Evolutionary conservation across 2,888 invertebrate species (phyloP).

Genomic region (Plebejus anna): DNA sequence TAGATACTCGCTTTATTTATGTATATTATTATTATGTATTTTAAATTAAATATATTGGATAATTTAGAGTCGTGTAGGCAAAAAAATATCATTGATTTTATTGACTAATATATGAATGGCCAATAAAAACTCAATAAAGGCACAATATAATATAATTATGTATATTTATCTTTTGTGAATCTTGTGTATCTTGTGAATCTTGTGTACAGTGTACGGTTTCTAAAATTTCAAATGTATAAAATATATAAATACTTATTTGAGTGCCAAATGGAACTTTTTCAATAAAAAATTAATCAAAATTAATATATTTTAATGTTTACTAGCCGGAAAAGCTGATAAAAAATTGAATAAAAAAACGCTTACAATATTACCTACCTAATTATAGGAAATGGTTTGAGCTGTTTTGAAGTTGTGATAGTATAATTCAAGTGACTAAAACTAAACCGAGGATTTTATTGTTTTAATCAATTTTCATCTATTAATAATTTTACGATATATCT

Average conservation of each 20-base stretch:
- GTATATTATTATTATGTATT: constrained; percentile 4
- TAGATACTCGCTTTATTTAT: neutral
- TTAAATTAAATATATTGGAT: neutral
- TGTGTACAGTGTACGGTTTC: neutral
- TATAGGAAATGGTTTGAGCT: no score
- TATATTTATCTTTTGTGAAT: neutral
- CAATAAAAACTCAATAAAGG: neutral
- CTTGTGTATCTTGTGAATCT: no score
- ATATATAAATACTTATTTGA: no score
- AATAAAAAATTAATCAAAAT: no score
- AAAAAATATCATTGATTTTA: neutral
- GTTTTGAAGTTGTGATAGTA: no score
- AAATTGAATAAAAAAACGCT: no score
- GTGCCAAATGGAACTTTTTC: neutral
- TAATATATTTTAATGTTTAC: neutral
- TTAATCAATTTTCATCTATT: neutral
- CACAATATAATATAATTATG: neutral
- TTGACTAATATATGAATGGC: neutral
- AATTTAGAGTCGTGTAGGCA: neutral
- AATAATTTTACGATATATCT: neutral
- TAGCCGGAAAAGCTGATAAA: neutral
- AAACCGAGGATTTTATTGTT: no score
- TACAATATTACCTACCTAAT: no score
- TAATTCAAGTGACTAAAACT: no score
- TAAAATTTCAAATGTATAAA: neutral